Evolutionary conservation across 1,140 invertebrate genomes (phyloP).

Genomic region (Drosophila yakuba): DNA sequence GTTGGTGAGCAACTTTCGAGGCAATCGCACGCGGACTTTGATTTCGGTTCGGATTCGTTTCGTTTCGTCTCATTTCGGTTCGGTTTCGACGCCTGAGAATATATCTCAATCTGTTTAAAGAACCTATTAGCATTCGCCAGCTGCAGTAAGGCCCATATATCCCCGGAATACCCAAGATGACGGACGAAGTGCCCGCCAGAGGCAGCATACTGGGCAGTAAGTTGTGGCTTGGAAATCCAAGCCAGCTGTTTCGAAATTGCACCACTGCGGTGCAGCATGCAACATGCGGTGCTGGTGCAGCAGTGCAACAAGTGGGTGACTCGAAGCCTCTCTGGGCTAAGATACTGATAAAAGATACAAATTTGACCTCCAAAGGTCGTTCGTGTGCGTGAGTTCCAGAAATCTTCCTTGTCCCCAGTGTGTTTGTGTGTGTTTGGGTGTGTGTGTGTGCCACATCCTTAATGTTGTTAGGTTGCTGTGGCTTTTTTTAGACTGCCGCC

Average conservation of each 20-base stretch:
- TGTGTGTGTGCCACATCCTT: constrained; percentile 57
- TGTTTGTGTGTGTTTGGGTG: constrained; percentile 16
- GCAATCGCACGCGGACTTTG: constrained; percentile 54
- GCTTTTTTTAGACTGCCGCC: constrained; percentile 60
- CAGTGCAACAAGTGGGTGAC: constrained; percentile 69
- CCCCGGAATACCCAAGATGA: constrained; percentile 45
- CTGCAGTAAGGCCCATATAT: constrained; percentile 5
- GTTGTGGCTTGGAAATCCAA: constrained; percentile 19
- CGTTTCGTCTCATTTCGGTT: neutral
- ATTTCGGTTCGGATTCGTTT: constrained; percentile 4
- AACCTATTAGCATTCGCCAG: constrained; percentile 38
- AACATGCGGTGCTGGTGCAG: constrained; percentile 32
- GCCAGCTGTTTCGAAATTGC: constrained; percentile 53
- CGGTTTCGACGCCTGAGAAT: constrained; percentile 18
- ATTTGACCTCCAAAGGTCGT: constrained; percentile 80
- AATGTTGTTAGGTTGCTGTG: constrained; percentile 34
- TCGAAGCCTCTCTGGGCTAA: constrained; percentile 1
- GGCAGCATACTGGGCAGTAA: constrained; percentile 84
- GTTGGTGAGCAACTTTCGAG: constrained; percentile 67
- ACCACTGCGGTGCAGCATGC: constrained; percentile 52
- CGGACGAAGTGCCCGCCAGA: constrained; percentile 74
- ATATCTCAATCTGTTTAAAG: constrained; percentile 18
- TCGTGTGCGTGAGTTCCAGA: constrained; percentile 32
- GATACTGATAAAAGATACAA: constrained; percentile 4
- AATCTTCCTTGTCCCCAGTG: constrained; percentile 8